Evolutionary conservation across 2,888 invertebrate species (phyloP).

Genomic region (Choristoneura rosaceana): DNA sequence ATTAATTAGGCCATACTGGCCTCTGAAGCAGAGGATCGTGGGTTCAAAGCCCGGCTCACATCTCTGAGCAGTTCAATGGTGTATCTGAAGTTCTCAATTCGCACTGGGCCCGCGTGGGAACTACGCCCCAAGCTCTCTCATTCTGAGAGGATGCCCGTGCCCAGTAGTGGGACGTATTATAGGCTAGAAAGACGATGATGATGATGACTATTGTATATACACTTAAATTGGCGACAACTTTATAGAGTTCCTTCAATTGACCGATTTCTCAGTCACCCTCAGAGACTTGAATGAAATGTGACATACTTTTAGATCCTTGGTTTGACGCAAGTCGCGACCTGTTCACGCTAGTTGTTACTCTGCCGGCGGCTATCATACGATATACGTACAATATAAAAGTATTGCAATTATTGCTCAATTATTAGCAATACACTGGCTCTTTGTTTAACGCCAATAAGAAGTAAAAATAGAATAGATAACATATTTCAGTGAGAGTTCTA

Average conservation of each 20-base stretch:
- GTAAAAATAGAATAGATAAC: background rate
- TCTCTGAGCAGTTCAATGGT: too few species aligned
- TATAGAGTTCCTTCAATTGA: constrained; percentile 1
- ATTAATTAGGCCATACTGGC: too few species aligned
- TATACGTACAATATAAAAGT: background rate
- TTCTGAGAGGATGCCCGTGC: too few species aligned
- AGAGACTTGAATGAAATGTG: constrained; percentile 33
- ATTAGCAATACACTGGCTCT: background rate
- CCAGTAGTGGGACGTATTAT: too few species aligned
- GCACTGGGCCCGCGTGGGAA: too few species aligned
- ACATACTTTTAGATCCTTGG: constrained; percentile 24
- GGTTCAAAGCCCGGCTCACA: too few species aligned
- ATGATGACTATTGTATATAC: background rate
- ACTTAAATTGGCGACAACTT: background rate
- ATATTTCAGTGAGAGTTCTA: background rate
- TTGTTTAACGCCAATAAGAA: constrained; percentile 11
- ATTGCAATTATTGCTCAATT: constrained; percentile 5
- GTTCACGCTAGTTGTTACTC: constrained; percentile 52
- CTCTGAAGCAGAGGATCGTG: too few species aligned
- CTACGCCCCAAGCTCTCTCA: too few species aligned
- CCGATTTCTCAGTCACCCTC: constrained; percentile 20
- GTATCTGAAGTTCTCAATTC: too few species aligned
- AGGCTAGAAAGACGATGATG: too few species aligned
- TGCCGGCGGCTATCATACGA: constrained; percentile 14
- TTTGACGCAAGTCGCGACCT: constrained; percentile 52